Evolutionary conservation across 2,888 invertebrate species (phyloP).

Genomic region (Chironomus tentans): DNA sequence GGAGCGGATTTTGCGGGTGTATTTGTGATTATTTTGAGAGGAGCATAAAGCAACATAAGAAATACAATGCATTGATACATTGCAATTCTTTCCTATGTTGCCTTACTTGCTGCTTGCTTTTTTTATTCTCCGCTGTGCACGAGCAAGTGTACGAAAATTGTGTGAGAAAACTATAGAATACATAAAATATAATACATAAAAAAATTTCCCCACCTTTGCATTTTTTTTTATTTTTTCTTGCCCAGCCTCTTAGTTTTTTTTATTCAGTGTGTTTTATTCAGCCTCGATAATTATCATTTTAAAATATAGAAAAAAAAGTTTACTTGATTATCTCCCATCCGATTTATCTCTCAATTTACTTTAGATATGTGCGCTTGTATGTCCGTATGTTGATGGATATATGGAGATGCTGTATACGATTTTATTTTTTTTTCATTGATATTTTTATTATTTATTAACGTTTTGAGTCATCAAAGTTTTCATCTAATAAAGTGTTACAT

Average conservation of each 20-base stretch:
- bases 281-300: slow-evolving; percentile 22
- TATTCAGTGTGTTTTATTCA: slow-evolving; percentile 7
- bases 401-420: neutral
- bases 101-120: neutral
- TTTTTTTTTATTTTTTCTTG: slow-evolving; percentile 22
- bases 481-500: neutral
- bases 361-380: no score
- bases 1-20: no score
- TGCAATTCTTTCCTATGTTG: slow-evolving; percentile 24
- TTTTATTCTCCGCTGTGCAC: neutral
- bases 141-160: slow-evolving; percentile 17
- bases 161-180: slow-evolving; percentile 25
- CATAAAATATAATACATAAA: slow-evolving; percentile 9
- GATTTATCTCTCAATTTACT: no score
- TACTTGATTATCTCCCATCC: neutral
- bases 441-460: neutral
- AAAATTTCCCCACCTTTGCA: slow-evolving; percentile 25
- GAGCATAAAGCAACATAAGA: slow-evolving; percentile 13
- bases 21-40: neutral
- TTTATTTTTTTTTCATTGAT: no score
- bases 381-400: neutral
- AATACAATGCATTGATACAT: slow-evolving; percentile 25
- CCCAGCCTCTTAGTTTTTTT: slow-evolving; percentile 26
- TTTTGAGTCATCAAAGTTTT: neutral
- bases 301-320: neutral